These are phyloP conservation scores for Tapera naevia DNA, from an alignment of 2,797 vertebrate genomes.

Conservation along the genomic window DNA sequence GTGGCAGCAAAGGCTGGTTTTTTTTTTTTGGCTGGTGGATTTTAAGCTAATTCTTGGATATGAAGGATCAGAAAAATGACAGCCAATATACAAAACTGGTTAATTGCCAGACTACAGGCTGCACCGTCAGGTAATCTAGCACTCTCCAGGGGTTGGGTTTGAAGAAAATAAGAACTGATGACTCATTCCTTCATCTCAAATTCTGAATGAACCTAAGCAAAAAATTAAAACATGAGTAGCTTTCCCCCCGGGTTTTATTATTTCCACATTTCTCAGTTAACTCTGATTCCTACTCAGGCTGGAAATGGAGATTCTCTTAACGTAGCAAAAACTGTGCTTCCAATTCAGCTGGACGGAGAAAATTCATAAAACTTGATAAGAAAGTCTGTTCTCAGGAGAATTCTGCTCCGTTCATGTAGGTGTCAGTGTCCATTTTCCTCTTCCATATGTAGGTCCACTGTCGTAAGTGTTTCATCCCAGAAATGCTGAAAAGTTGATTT, in stretches of 20 bases:
- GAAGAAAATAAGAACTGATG: constrained; percentile 17
- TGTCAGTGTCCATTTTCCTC: neutral
- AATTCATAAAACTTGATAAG: neutral
- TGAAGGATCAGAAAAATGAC: neutral
- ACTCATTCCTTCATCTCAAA: constrained; percentile 27
- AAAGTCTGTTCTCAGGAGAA: neutral
- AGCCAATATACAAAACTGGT: neutral
- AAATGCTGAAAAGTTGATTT: neutral
- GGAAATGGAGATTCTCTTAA: neutral
- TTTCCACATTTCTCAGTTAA: constrained; percentile 30
- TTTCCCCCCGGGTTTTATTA: neutral
- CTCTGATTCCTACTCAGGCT: neutral
- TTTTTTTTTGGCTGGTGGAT: neutral
- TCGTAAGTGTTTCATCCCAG: neutral
- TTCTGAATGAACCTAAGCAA: constrained; percentile 46
- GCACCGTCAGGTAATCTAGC: neutral
- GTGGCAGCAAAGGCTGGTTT: neutral
- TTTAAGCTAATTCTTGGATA: neutral
- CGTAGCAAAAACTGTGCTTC: neutral
- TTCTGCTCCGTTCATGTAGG: neutral
- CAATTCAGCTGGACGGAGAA: neutral
- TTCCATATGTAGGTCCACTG: neutral
- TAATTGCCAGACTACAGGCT: neutral
- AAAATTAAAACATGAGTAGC: constrained; percentile 47
- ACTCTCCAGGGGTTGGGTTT: neutral